phyloP scores from a whole-genome alignment of 1,140 invertebrate species.

The Agraylea sexmaculata region DNA sequence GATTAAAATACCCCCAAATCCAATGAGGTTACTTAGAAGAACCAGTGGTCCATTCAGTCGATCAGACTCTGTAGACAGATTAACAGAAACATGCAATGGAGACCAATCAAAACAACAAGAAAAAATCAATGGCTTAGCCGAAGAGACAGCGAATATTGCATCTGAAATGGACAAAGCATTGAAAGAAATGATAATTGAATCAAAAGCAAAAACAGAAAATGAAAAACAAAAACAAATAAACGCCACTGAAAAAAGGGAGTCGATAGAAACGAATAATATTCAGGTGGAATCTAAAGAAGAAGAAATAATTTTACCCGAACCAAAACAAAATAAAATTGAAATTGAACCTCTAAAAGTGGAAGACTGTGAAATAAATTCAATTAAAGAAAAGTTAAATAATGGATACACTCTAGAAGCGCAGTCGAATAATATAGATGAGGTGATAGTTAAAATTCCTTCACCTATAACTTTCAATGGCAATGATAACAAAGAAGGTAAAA shows the following conservation, averaged over 20 bases:
- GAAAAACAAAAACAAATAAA: background rate
- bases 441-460: too few relatives aligned
- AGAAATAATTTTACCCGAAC: too few relatives aligned
- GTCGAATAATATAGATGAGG: too few relatives aligned
- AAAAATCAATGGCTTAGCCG: background rate
- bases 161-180: background rate
- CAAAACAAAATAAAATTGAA: too few relatives aligned
- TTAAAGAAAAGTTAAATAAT: background rate
- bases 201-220: slow-evolving; percentile 7
- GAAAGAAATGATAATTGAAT: background rate
- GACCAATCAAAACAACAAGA: too few relatives aligned
- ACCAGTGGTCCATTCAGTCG: slow-evolving; percentile 28
- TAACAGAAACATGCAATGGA: background rate
- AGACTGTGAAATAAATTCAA: background rate
- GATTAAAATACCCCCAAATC: slow-evolving; percentile 35
- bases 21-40: slow-evolving; percentile 33
- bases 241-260: background rate
- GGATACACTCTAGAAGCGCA: background rate
- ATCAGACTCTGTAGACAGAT: slow-evolving; percentile 14
- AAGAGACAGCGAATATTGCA: background rate
- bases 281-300: background rate
- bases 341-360: too few relatives aligned
- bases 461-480: too few relatives aligned
- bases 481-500: too few relatives aligned
- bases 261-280: background rate